phyloP scores from a whole-genome alignment of 2,797 vertebrate genomes.

The Sarcoramphus papa region DNA sequence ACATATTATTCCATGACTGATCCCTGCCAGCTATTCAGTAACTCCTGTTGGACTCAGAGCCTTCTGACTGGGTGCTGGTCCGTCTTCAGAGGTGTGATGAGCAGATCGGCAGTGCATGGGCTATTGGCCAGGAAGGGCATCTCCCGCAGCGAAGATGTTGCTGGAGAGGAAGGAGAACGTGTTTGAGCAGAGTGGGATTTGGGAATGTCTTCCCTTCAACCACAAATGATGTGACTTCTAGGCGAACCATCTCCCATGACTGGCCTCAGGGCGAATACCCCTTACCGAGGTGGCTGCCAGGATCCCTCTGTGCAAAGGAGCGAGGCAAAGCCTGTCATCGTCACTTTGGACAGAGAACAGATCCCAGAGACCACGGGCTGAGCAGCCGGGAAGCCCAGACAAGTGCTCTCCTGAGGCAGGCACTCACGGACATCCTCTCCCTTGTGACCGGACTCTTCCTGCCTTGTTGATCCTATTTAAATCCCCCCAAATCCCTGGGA shows the following conservation, averaged over 20 bases:
- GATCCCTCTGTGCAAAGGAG: not conserved
- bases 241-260: not conserved
- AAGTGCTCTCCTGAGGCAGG: not conserved
- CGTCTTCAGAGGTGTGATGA: not conserved
- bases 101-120: not conserved
- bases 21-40: not conserved
- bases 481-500: not conserved
- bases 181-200: not conserved
- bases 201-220: not conserved
- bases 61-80: not conserved
- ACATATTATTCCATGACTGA: rapidly evolving
- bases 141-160: not conserved
- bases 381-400: not conserved
- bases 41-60: not conserved
- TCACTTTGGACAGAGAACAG: not conserved
- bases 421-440: not conserved
- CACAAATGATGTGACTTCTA: not conserved
- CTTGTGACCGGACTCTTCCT: not conserved
- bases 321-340: not conserved
- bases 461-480: not conserved
- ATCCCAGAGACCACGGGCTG: not conserved
- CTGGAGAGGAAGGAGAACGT: not conserved
- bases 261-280: not conserved
- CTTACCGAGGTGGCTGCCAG: not conserved
- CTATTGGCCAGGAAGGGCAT: not conserved